Evolutionary conservation across 2,888 invertebrate species (phyloP).

Genomic region (Pyrrhosoma nymphula): DNA sequence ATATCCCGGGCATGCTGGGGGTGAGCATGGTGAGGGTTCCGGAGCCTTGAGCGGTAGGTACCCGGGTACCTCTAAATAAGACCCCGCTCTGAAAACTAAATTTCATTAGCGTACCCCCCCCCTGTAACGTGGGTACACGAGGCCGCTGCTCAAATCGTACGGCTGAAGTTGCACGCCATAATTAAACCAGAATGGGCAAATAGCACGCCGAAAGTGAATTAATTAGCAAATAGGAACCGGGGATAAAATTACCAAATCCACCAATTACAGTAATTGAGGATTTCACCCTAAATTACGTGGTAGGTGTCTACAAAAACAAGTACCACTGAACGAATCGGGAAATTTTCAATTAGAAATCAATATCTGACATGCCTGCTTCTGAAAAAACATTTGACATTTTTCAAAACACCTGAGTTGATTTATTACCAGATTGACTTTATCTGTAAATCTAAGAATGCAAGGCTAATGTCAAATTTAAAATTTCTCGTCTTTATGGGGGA

Average conservation of each 20-base stretch:
- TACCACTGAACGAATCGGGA: not conserved
- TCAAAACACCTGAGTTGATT: no score
- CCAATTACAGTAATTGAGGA: not conserved
- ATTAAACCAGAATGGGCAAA: not conserved
- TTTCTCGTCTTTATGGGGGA: no score
- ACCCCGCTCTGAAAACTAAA: not conserved
- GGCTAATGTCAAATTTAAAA: no score
- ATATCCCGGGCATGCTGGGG: not conserved
- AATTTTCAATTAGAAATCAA: no score
- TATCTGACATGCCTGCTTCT: no score
- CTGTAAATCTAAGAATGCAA: no score
- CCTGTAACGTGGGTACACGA: not conserved
- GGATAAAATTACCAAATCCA: not conserved
- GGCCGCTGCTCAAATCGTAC: not conserved
- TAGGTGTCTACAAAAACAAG: not conserved
- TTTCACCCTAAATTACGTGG: not conserved
- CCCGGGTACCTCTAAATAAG: not conserved
- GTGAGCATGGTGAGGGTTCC: not conserved
- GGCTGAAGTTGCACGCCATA: not conserved
- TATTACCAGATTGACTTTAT: no score
- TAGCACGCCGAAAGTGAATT: not conserved
- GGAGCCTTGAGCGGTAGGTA: not conserved
- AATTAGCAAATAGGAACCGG: not conserved
- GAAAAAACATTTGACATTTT: no score
- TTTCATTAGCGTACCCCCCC: not conserved